Base-by-base conservation (phyloP, 2,888 invertebrate genomes). In the Germaria angustata region DNA sequence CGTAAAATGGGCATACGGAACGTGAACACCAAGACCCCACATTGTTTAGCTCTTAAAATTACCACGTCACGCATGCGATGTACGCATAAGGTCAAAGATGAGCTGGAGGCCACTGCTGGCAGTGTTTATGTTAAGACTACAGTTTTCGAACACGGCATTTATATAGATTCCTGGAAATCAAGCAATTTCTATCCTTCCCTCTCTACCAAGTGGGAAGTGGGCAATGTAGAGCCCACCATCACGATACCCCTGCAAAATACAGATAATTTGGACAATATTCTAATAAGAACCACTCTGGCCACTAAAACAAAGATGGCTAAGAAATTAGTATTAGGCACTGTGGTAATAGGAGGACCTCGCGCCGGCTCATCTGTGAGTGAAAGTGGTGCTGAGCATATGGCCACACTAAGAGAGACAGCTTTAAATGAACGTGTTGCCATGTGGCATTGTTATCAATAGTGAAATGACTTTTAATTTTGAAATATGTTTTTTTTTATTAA, bases 101-200 rank as follows among this genome's bases (percentile, higher is more conserved):
- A 91, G 36, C 87, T 91, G 71, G 91, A 91, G 84, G 87, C 87
- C 44, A 89, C 89, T 8, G 90, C 90, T n/a, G 88, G 89, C 39
- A 94, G 94, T 69, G 92, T 96, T 86, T 96, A 96, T 89, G 92
- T 96, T 83, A 96, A 96, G 91, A 95, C 96, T 78, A 94, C 94
- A 0, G 93, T 95, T 80, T 93, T 94, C 83, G 95, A 96, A 88
- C 93, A 93, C 80, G 94, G 93, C 85, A 93, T 92, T 65, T 91
- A 92, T 41, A 91, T 92, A 32, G 92, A 92, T 75, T 92, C 92
- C 84, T 95, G 96, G 95, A 95, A 95, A 88, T 95, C 95, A 85
- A 94, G 94, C 86, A 92, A 93, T 84, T 96, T 96, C 90, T 92
- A 92, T 15, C 95, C 96, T 5, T 94, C 95, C 3, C 94, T 96